phyloP scores from a whole-genome alignment of 2,797 vertebrate species.

The Crocodylus rhombifer region DNA sequence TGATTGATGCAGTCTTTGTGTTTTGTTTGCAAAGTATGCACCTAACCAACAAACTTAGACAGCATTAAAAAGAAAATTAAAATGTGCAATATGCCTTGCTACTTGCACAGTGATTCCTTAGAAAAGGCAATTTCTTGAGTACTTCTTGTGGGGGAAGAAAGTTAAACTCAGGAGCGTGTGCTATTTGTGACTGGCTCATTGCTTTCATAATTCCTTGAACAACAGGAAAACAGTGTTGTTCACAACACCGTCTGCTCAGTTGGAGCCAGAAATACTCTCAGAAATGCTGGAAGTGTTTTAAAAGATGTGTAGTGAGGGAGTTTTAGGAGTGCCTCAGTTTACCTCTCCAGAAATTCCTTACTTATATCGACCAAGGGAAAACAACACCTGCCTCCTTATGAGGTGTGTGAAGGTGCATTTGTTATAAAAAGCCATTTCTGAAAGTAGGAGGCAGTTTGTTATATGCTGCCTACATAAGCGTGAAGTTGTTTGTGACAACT shows the following conservation, averaged over 20 bases:
- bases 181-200: conserved; percentile 48
- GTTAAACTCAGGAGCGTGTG: background rate
- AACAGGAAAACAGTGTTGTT: conserved; percentile 27
- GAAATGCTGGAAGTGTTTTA: background rate
- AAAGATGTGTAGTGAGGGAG: background rate
- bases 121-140: conserved; percentile 6
- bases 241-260: conserved; percentile 37
- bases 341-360: background rate
- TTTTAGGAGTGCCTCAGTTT: background rate
- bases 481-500: background rate
- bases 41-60: background rate
- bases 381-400: background rate
- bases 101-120: background rate
- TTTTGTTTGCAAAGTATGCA: conserved; percentile 21
- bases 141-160: background rate
- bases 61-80: conserved; percentile 23
- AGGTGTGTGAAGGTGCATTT: background rate
- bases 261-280: conserved; percentile 44
- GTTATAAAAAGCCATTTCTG: background rate
- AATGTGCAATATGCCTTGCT: background rate
- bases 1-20: conserved; percentile 78
- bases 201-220: conserved; percentile 50
- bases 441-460: background rate
- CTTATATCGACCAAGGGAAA: background rate
- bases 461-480: accelerated